A percentile compares a stretch with the other conserved stretches of the same genome.
Evolutionary conservation across 2,797 vertebrate genomes (phyloP).

Genomic region (Hoplostethus atlanticus): DNA sequence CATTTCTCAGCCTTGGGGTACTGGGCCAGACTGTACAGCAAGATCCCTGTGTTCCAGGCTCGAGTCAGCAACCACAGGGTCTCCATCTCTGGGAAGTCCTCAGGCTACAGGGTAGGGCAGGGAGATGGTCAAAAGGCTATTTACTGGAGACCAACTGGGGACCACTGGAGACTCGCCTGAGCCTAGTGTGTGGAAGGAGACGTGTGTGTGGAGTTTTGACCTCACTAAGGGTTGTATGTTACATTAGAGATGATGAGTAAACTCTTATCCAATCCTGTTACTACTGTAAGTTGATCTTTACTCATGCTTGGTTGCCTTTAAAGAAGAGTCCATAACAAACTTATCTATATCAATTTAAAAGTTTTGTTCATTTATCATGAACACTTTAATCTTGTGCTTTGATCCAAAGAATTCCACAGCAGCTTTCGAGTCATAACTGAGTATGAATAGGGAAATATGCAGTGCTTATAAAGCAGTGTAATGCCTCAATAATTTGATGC

Average conservation of each 20-base stretch:
- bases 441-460: slow-evolving; percentile 75
- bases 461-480: slow-evolving; percentile 61
- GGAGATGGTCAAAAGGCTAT: slow-evolving; percentile 56
- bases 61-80: slow-evolving; percentile 92
- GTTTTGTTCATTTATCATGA: slow-evolving; percentile 49
- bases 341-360: slow-evolving; percentile 35
- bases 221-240: slow-evolving; percentile 25
- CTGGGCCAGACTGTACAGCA: slow-evolving; percentile 86
- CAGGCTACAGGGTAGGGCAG: slow-evolving; percentile 75
- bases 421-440: slow-evolving; percentile 66
- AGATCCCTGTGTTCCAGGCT: slow-evolving; percentile 93
- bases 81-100: slow-evolving; percentile 90
- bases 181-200: slow-evolving; percentile 32
- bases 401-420: slow-evolving; percentile 66
- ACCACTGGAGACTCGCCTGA: slow-evolving; percentile 27
- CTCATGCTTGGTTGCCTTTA: slow-evolving; percentile 26
- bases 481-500: slow-evolving; percentile 76
- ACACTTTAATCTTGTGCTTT: slow-evolving; percentile 70
- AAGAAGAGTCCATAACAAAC: slow-evolving; percentile 34
- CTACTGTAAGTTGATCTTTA: slow-evolving; percentile 58
- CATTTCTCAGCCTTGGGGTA: slow-evolving; percentile 90
- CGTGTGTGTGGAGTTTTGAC: slow-evolving; percentile 5
- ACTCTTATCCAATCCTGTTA: slow-evolving; percentile 48
- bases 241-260: background rate
- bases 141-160: slow-evolving; percentile 55